phyloP scores from a whole-genome alignment of 2,888 invertebrate genomes.

The Deilephila porcellus region DNA sequence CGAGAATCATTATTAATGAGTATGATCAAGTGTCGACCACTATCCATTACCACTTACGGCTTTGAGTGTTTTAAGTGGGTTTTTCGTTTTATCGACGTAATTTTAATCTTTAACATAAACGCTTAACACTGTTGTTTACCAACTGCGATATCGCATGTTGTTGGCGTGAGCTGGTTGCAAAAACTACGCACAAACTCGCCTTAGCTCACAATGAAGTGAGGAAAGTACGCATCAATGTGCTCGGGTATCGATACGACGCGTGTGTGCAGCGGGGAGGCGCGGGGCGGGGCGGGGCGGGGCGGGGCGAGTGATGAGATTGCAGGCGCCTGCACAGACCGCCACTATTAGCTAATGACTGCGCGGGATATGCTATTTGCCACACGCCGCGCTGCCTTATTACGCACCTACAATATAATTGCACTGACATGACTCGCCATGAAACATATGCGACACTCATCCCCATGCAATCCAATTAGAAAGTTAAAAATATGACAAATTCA shows the following conservation, averaged over 20 bases:
- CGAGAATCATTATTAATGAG: too few species aligned
- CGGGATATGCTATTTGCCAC: not conserved
- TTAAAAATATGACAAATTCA: not conserved
- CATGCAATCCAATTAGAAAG: not conserved
- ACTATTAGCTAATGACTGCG: not conserved
- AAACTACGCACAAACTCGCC: not conserved
- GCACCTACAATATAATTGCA: not conserved
- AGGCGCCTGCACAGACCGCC: conserved; percentile 1
- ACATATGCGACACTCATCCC: not conserved
- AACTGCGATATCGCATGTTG: not conserved
- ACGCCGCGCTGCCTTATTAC: not conserved
- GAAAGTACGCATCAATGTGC: conserved; percentile 4
- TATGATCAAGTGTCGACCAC: too few species aligned
- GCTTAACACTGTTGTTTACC: not conserved
- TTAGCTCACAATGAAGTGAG: not conserved
- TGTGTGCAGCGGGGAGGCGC: not conserved
- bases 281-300: not conserved
- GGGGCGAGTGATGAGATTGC: not conserved
- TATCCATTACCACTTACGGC: too few species aligned
- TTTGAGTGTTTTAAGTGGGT: too few species aligned
- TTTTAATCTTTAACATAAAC: too few species aligned
- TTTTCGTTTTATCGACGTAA: too few species aligned
- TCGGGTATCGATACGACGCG: not conserved
- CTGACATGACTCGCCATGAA: not conserved
- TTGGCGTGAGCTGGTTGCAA: not conserved